A percentile compares a stretch with the other conserved stretches of the same genome.
Evolutionary conservation across 2,113 vertebrate genomes (phyloP).

Genomic region (Rousettus leschenaultii): DNA sequence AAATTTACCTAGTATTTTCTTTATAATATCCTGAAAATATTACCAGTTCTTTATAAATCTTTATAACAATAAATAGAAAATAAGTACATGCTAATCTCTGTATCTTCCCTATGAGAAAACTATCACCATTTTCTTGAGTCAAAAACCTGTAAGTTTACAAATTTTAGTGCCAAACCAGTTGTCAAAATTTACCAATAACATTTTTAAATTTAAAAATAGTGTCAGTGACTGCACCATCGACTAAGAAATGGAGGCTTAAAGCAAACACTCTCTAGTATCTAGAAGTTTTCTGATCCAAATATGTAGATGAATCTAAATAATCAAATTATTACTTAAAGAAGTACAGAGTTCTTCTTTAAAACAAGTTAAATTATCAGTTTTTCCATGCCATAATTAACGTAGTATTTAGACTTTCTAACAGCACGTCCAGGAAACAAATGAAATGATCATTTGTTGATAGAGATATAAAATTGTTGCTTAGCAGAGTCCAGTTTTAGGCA

Average conservation of each 20-base stretch:
- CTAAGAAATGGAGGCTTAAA: neutral
- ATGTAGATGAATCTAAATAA: neutral
- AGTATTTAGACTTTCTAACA: neutral
- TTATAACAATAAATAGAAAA: neutral
- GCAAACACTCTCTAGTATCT: neutral
- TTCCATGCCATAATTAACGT: neutral
- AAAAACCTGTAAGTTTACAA: conserved; percentile 9
- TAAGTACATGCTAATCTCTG: neutral
- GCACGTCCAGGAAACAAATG: neutral
- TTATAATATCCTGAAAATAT: neutral
- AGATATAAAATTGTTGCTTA: neutral
- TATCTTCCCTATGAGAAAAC: neutral
- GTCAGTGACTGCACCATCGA: neutral
- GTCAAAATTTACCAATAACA: neutral
- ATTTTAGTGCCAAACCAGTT: neutral
- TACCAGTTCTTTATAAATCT: neutral
- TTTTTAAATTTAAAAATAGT: neutral
- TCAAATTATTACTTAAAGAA: neutral
- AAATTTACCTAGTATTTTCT: conserved; percentile 20
- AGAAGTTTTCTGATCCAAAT: neutral
- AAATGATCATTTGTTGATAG: neutral
- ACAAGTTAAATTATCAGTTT: neutral
- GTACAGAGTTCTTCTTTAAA: neutral
- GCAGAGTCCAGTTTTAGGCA: neutral
- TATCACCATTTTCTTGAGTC: neutral